Conservation (phyloP, 2,888 invertebrate genomes). For the Melinopterus prodromus region DNA sequence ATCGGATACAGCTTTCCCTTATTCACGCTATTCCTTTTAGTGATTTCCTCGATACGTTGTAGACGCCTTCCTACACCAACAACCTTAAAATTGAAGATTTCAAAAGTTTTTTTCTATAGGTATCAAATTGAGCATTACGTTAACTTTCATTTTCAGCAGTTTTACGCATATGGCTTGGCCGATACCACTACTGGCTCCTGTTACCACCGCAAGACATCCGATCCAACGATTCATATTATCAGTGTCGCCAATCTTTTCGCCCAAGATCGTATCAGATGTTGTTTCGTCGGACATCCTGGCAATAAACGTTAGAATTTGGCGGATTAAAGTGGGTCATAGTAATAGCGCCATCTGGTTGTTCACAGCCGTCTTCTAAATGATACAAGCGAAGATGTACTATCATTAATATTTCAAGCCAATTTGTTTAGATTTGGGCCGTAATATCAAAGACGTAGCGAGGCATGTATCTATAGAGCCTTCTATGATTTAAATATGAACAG, state of each 20-base stretch:
- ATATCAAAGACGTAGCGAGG: too few relatives aligned
- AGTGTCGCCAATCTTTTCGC: conserved; percentile 11
- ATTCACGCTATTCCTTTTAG: conserved; percentile 22
- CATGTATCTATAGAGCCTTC: too few relatives aligned
- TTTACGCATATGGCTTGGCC: conserved; percentile 22
- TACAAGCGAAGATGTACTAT: background rate
- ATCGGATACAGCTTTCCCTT: conserved; percentile 35
- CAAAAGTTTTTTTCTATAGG: background rate
- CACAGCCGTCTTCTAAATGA: background rate
- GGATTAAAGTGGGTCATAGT: background rate
- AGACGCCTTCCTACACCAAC: conserved; percentile 36
- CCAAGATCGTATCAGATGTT: background rate
- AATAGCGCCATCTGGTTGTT: background rate
- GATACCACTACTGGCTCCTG: conserved; percentile 27
- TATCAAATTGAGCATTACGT: background rate
- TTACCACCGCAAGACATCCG: conserved; percentile 16
- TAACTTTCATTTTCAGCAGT: conserved; percentile 20
- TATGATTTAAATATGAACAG: too few relatives aligned
- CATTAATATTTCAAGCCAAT: background rate
- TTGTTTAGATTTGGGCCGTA: too few relatives aligned
- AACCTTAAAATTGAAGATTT: conserved; percentile 26
- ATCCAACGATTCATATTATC: conserved; percentile 26
- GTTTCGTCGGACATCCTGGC: background rate
- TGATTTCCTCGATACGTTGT: conserved; percentile 24
- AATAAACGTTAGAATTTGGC: background rate